Percentiles rank a stretch among this genome's conserved stretches.
These are phyloP conservation scores for Xiphophorus maculatus DNA, from an alignment of 2,113 vertebrate species.

Conservation along the genomic window DNA sequence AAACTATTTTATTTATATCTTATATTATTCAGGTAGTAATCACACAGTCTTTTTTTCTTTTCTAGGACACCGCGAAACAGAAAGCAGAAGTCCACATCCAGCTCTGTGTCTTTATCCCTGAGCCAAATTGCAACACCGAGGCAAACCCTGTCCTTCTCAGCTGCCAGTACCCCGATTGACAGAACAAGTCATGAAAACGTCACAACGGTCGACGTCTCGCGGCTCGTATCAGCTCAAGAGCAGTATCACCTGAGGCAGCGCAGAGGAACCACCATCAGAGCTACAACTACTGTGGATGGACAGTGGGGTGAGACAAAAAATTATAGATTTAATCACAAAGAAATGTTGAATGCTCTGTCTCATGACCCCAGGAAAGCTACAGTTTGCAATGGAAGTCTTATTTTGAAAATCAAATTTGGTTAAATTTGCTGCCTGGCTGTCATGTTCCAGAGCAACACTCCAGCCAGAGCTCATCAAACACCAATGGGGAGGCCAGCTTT, in stretches of 20 bases:
- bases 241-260: constrained; percentile 85
- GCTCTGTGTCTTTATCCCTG: constrained; percentile 60
- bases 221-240: constrained; percentile 77
- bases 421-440: not conserved
- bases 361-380: not conserved
- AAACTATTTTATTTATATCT: not conserved
- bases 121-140: constrained; percentile 65
- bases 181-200: constrained; percentile 57
- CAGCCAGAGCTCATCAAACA: constrained; percentile 58
- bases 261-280: constrained; percentile 67
- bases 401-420: not conserved
- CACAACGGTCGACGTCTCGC: constrained; percentile 50
- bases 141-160: constrained; percentile 67
- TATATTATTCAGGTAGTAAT: not conserved
- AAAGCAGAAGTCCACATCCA: constrained; percentile 66
- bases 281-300: constrained; percentile 79
- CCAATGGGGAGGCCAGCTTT: constrained; percentile 79
- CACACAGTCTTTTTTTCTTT: not conserved
- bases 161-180: constrained; percentile 61
- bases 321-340: not conserved
- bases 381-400: not conserved
- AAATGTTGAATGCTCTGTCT: not conserved
- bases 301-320: constrained; percentile 84
- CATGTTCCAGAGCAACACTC: constrained; percentile 47
- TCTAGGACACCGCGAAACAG: constrained; percentile 69